These are phyloP conservation scores for Indicator maculatus DNA, from an alignment of 2,113 vertebrate species.

Conservation along the genomic window DNA sequence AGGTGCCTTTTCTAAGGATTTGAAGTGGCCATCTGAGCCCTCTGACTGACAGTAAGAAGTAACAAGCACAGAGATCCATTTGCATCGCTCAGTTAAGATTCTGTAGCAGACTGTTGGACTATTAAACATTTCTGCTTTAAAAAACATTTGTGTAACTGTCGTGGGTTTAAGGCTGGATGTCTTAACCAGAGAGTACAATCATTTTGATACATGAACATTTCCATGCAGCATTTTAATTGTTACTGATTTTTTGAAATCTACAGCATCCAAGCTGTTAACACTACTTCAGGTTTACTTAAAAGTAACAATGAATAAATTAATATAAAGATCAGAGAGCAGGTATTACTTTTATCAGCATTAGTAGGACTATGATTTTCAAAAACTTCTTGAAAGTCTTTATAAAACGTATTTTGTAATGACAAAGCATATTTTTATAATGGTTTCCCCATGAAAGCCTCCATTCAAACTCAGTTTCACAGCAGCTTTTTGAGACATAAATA, in stretches of 20 bases:
- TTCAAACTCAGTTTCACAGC: neutral
- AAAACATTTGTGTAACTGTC: neutral
- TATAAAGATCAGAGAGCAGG: neutral
- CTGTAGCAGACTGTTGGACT: neutral
- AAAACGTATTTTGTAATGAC: neutral
- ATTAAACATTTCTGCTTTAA: neutral
- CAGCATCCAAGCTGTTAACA: neutral
- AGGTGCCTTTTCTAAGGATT: conserved; percentile 72
- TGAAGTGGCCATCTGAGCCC: conserved; percentile 75
- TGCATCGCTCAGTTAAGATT: neutral
- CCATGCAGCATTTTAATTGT: neutral
- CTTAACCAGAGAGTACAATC: neutral
- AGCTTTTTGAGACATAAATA: neutral
- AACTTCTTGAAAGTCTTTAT: neutral
- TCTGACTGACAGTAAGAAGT: conserved; percentile 59
- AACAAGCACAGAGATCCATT: neutral
- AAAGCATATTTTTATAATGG: neutral
- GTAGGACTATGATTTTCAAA: neutral
- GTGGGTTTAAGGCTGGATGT: too few species aligned
- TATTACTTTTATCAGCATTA: neutral
- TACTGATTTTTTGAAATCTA: neutral
- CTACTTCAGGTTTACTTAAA: neutral
- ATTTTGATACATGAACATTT: neutral
- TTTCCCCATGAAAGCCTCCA: neutral
- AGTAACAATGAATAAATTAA: neutral